A percentile compares a stretch with the other conserved stretches of the same genome.
Conservation (phyloP, 2,113 vertebrate genomes). For the Pachypanchax playfairii region DNA sequence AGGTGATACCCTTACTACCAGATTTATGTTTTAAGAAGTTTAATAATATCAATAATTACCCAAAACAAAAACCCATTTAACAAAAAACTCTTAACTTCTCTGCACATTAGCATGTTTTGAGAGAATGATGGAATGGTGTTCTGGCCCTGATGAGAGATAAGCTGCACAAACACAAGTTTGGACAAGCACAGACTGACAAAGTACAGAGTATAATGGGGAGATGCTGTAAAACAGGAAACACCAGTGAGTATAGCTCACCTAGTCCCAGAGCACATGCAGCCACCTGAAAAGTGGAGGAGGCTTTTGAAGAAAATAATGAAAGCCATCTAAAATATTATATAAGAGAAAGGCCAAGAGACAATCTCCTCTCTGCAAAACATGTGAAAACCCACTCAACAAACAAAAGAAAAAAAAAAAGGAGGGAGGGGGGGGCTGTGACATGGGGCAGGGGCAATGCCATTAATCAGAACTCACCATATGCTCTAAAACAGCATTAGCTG, state of each 20-base stretch:
- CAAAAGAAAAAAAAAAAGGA: too few species aligned
- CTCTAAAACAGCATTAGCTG: conserved; percentile 50
- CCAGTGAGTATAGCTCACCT: conserved; percentile 43
- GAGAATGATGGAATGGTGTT: conserved; percentile 24
- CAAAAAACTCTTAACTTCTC: conserved; percentile 3
- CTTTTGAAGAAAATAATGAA: conserved; percentile 56
- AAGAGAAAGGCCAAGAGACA: conserved; percentile 63
- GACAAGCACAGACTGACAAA: conserved; percentile 36
- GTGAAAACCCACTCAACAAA: conserved; percentile 35
- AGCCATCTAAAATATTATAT: conserved; percentile 62
- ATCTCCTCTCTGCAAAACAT: conserved; percentile 18
- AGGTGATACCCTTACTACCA: too few species aligned
- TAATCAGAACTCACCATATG: conserved; percentile 45
- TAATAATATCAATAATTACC: conserved; percentile 30
- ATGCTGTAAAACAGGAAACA: conserved; percentile 57
- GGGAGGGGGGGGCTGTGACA: too few species aligned
- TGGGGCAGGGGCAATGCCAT: conserved; percentile 29
- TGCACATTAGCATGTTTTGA: conserved; percentile 1
- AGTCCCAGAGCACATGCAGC: conserved; percentile 47
- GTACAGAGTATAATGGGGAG: conserved; percentile 7
- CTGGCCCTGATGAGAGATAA: conserved; percentile 21
- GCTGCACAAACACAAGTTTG: conserved; percentile 34
- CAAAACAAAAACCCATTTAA: conserved; percentile 34
- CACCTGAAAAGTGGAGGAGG: conserved; percentile 54
- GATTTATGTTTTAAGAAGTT: conserved; percentile 30